These are phyloP conservation scores for Micronycteris hirsuta DNA, from an alignment of 2,113 vertebrate genomes.

Conservation along the genomic window DNA sequence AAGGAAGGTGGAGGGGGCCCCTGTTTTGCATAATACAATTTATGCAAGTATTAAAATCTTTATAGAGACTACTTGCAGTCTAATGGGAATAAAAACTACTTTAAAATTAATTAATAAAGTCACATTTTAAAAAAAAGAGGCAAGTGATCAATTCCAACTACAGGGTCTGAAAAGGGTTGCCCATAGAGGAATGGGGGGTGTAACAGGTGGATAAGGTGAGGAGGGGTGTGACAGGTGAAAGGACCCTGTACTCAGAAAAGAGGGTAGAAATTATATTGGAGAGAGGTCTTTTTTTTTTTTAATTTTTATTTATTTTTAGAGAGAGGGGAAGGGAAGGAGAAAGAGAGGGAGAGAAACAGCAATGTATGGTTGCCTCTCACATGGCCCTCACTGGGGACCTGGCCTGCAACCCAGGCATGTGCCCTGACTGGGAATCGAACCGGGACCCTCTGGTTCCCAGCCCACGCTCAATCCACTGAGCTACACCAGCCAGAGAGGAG, in stretches of 20 bases:
- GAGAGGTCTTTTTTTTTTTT: not conserved
- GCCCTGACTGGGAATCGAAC: too few relatives aligned
- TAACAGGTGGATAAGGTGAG: not conserved
- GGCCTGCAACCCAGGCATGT: too few relatives aligned
- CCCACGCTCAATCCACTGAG: too few relatives aligned
- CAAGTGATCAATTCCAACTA: not conserved
- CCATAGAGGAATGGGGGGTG: not conserved
- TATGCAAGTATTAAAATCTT: not conserved
- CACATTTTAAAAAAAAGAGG: not conserved
- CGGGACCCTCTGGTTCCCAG: too few relatives aligned
- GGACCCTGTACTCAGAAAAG: not conserved
- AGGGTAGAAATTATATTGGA: not conserved
- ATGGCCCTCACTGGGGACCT: too few relatives aligned
- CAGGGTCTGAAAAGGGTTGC: not conserved
- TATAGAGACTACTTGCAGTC: not conserved
- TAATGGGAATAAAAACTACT: not conserved
- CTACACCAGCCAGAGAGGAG: too few relatives aligned
- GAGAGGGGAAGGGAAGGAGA: too few relatives aligned
- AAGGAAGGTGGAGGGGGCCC: not conserved
- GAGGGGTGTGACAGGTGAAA: not conserved
- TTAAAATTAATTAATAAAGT: not conserved
- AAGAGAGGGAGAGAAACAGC: too few relatives aligned
- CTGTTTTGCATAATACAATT: not conserved
- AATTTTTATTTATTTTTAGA: too few relatives aligned
- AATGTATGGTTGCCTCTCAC: too few relatives aligned